phyloP scores from a whole-genome alignment of 2,797 vertebrate genomes.

The Melanotaenia maccullochi region DNA sequence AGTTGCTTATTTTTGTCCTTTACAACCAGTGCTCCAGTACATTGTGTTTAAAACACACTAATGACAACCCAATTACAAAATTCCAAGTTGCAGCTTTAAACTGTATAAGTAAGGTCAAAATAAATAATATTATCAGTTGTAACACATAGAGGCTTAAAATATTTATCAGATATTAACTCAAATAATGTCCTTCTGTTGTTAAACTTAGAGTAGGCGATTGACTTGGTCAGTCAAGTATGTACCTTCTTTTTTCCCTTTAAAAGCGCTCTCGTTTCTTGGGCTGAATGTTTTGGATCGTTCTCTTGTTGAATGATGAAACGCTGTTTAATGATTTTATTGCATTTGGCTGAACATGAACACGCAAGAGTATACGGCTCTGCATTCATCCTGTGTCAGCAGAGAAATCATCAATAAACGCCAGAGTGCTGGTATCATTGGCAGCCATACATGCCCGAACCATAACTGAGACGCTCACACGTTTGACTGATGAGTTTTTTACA shows the following conservation, averaged over 20 bases:
- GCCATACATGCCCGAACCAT: slow-evolving; percentile 14
- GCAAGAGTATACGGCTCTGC: slow-evolving; percentile 7
- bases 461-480: slow-evolving; percentile 18
- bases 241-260: slow-evolving; percentile 16
- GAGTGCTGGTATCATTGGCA: slow-evolving; percentile 18
- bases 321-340: slow-evolving; percentile 7
- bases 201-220: slow-evolving; percentile 6
- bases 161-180: background rate
- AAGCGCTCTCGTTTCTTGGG: slow-evolving; percentile 7
- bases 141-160: background rate
- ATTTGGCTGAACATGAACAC: slow-evolving; percentile 15
- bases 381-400: slow-evolving; percentile 25
- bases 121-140: background rate
- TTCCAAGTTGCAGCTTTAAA: background rate
- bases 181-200: background rate
- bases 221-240: slow-evolving; percentile 15
- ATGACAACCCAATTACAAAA: background rate
- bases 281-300: slow-evolving; percentile 15
- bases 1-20: slow-evolving; percentile 4
- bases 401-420: slow-evolving; percentile 29
- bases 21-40: background rate
- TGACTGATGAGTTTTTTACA: slow-evolving; percentile 29
- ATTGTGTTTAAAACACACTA: background rate
- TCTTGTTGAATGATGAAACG: slow-evolving; percentile 27
- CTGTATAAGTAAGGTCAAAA: background rate